A percentile compares a stretch with the other conserved stretches of the same genome.
phyloP scores from a whole-genome alignment of 2,113 vertebrate species.

The Bucco capensis region DNA sequence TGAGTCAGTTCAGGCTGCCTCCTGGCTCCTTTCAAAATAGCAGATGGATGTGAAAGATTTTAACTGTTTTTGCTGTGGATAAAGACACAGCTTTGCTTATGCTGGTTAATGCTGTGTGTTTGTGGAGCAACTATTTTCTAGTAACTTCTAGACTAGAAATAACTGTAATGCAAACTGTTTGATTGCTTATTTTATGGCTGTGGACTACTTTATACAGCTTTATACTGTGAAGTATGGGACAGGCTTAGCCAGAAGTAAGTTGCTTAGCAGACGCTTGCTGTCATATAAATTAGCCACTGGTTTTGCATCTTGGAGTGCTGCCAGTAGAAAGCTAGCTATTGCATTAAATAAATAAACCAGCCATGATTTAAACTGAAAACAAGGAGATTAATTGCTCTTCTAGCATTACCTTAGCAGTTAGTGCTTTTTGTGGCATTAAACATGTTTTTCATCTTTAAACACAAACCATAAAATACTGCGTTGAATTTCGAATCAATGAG shows the following conservation, averaged over 20 bases:
- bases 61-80: neutral
- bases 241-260: constrained; percentile 23
- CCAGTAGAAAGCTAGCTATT: constrained; percentile 20
- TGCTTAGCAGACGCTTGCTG: constrained; percentile 45
- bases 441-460: neutral
- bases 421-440: neutral
- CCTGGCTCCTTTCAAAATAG: neutral
- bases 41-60: neutral
- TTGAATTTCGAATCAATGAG: neutral
- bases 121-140: neutral
- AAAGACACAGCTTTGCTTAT: neutral
- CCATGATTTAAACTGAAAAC: constrained; percentile 13
- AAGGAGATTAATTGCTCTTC: neutral
- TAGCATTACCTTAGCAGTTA: constrained; percentile 1
- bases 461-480: neutral
- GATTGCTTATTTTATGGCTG: neutral
- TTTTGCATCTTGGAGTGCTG: constrained; percentile 31
- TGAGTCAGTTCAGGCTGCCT: neutral
- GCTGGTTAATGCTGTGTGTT: neutral
- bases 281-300: constrained; percentile 52
- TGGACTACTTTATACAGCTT: neutral
- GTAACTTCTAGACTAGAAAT: neutral
- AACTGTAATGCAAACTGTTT: neutral
- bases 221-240: constrained; percentile 6
- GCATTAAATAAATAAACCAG: constrained; percentile 17